Percentiles rank a stretch among this genome's conserved stretches.
Conservation (phyloP, 2,113 vertebrate species). For the Alosa alosa region DNA sequence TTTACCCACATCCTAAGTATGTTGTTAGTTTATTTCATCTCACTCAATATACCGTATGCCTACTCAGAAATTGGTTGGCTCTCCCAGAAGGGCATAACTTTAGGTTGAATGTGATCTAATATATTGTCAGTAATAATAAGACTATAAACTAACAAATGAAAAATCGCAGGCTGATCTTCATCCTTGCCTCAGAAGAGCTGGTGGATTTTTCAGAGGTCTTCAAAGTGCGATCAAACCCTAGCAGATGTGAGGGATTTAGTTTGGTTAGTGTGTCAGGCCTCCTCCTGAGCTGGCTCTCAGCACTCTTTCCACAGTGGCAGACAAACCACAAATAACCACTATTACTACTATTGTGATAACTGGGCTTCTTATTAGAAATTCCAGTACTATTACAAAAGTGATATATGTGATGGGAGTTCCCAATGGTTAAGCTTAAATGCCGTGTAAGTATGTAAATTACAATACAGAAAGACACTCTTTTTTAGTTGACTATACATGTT, state of each 20-base stretch:
- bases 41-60: neutral
- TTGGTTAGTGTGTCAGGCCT: neutral
- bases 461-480: neutral
- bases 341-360: neutral
- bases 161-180: constrained; percentile 5
- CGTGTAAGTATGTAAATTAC: neutral
- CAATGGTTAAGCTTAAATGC: neutral
- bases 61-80: neutral
- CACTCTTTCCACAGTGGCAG: neutral
- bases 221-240: neutral
- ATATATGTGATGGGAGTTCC: neutral
- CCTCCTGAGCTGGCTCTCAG: neutral
- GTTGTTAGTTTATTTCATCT: neutral
- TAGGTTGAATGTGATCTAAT: neutral
- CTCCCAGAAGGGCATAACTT: neutral
- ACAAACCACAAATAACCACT: neutral
- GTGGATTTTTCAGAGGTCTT: constrained; percentile 17
- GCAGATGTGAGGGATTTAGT: constrained; percentile 27
- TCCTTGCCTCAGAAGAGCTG: constrained; percentile 14
- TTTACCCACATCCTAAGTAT: neutral
- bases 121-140: neutral
- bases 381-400: neutral
- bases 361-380: neutral
- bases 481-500: neutral
- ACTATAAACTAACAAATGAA: constrained; percentile 16